These are phyloP conservation scores for Neolamprologus hecqui DNA, from an alignment of 2,113 vertebrate genomes.

Conservation along the genomic window DNA sequence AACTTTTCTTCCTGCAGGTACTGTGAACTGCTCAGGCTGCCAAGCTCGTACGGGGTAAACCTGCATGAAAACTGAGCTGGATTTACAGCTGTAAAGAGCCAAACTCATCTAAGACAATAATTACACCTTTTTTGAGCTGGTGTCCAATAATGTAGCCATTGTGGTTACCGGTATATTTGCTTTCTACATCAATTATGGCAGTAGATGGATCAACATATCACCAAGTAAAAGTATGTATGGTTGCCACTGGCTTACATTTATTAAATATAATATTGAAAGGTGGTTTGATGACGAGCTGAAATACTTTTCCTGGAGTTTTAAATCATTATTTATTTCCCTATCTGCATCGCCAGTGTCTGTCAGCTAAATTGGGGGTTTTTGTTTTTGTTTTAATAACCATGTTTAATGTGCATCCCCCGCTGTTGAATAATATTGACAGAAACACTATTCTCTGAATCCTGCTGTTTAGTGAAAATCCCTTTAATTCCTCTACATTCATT, in stretches of 20 bases:
- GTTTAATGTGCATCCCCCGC: background rate
- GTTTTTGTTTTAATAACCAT: background rate
- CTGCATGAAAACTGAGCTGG: background rate
- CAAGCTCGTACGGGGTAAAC: background rate
- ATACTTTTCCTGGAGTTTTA: background rate
- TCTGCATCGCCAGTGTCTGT: background rate
- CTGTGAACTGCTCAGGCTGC: background rate
- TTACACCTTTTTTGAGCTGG: background rate
- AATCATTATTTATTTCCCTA: background rate
- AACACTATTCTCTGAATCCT: background rate
- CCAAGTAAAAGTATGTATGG: background rate
- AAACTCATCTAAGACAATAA: background rate
- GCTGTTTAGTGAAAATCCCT: background rate
- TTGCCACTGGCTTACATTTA: background rate
- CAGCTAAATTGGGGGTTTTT: background rate
- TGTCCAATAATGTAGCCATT: background rate
- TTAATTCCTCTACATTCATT: background rate
- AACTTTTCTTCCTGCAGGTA: slow-evolving; percentile 97
- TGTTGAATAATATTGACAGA: background rate
- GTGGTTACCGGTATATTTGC: background rate
- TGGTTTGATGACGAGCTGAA: background rate
- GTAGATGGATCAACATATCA: background rate
- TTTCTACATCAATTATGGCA: background rate
- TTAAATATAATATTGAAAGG: background rate
- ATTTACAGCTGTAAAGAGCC: background rate